Conservation (phyloP, 2,888 invertebrate species). For the Globia sparganii region DNA sequence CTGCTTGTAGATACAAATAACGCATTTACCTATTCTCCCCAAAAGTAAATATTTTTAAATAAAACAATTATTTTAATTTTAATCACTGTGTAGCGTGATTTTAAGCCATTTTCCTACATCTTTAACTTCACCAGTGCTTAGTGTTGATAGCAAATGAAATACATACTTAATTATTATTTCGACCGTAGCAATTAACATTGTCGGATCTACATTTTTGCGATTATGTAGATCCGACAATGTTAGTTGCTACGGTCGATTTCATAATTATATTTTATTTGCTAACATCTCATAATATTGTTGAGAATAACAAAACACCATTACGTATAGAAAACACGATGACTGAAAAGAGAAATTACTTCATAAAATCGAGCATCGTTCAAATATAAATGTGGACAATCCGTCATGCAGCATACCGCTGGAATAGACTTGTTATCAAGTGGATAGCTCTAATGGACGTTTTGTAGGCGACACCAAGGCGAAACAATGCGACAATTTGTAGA, state of each 20-base stretch:
- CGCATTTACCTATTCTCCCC: background rate
- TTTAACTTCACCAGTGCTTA: background rate
- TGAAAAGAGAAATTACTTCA: background rate
- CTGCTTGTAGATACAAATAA: background rate
- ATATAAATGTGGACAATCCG: slow-evolving; percentile 17
- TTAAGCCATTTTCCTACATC: background rate
- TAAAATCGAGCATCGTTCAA: background rate
- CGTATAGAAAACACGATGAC: background rate
- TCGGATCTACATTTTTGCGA: too few species aligned
- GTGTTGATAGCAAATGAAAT: background rate
- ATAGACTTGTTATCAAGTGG: slow-evolving; percentile 25
- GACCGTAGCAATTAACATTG: too few species aligned
- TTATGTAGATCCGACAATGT: too few species aligned
- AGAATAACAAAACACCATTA: background rate
- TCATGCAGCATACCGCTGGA: background rate
- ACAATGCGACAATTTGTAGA: slow-evolving; percentile 34
- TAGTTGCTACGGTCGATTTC: too few species aligned
- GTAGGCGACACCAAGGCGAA: slow-evolving; percentile 36
- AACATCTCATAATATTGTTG: background rate
- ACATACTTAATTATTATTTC: too few species aligned
- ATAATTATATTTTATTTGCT: too few species aligned
- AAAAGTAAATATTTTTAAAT: background rate
- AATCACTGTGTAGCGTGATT: background rate
- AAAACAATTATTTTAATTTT: background rate
- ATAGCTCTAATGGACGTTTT: slow-evolving; percentile 21